These are phyloP conservation scores for Germaria angustata DNA, from an alignment of 2,888 invertebrate genomes.

Conservation along the genomic window DNA sequence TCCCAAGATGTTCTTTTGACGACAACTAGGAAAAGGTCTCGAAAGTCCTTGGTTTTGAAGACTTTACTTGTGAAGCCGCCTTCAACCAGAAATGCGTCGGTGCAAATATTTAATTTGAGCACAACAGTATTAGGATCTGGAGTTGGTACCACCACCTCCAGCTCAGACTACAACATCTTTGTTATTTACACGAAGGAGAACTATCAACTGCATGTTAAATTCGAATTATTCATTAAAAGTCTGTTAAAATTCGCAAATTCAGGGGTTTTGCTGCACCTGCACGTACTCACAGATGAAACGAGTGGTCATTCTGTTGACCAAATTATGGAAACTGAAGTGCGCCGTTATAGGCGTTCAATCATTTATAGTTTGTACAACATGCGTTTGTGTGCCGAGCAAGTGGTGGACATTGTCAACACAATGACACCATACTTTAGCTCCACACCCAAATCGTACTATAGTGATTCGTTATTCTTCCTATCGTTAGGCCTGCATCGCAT, in stretches of 20 bases:
- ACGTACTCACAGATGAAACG: conserved; percentile 83
- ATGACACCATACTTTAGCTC: conserved; percentile 87
- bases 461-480: conserved; percentile 88
- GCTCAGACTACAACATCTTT: conserved; percentile 78
- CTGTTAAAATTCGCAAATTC: conserved; percentile 75
- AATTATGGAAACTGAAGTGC: conserved; percentile 79
- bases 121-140: conserved; percentile 32
- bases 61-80: conserved; percentile 58
- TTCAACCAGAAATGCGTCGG: conserved; percentile 53
- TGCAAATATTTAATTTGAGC: conserved; percentile 61
- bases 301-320: conserved; percentile 82
- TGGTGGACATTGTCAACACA: conserved; percentile 83
- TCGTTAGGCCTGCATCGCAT: conserved; percentile 87
- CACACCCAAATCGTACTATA: conserved; percentile 86
- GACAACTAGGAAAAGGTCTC: conserved; percentile 38
- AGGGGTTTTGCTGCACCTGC: conserved; percentile 81
- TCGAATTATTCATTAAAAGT: conserved; percentile 78
- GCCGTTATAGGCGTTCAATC: conserved; percentile 79
- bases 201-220: conserved; percentile 78
- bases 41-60: conserved; percentile 56
- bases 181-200: conserved; percentile 79
- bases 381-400: conserved; percentile 82
- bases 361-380: conserved; percentile 83
- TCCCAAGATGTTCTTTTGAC: conserved; percentile 23
- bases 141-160: conserved; percentile 16